Base-by-base conservation (phyloP, 2,797 vertebrate genomes). In the Morus bassanus region DNA sequence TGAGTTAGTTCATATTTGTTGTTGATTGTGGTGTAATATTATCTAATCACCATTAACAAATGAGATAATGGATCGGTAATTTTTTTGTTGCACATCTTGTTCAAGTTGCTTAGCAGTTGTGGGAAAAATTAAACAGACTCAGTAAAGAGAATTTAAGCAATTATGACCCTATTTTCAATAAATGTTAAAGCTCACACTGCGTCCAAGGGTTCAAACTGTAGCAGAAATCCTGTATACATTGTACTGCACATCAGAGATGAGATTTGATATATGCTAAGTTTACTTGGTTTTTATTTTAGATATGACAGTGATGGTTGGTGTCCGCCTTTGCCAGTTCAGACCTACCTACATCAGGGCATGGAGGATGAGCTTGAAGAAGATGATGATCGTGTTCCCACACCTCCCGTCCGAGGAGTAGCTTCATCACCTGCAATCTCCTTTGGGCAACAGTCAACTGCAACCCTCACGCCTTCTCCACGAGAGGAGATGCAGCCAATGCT, bases 401-500 rank as follows among this genome's bases (percentile, higher is more conserved):
- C 99, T 13, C 99, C 99, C 63, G 98, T 99, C 41, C 97, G 99
- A 61, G 99, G 99, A 7, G 99, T 99, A 41, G 99, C 99, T 70
- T 99, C 99, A 6, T 99, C 99, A 11, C 99, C 99, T 4, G 99
- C 99, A 1, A 98, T 99, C 91, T 99, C 99, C 74, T 99, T 99
- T 82, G 99, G 99, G 28, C 99, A 99, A 88, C 99, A 99, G 97
- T 99, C 99, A 41, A 99, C 99, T 13, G 99, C 99, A 94, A 99
- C 99, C 28, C 98, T 99, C 18, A 99, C 99, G 1, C 99, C 99
- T 11, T 99, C 99, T n/a, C 99, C 99, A 27, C 98, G 98, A 50
- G 99, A 99, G 37, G 99, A 99, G 97, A 99, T 99, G 98, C 99
- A 99, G 93, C 99, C 99, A 77, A 99, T 99, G 99, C 99, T 99